Percentiles rank a stretch among this genome's conserved stretches.
Conservation (phyloP, 2,113 vertebrate genomes). For the Myrmophylax atrothorax region DNA sequence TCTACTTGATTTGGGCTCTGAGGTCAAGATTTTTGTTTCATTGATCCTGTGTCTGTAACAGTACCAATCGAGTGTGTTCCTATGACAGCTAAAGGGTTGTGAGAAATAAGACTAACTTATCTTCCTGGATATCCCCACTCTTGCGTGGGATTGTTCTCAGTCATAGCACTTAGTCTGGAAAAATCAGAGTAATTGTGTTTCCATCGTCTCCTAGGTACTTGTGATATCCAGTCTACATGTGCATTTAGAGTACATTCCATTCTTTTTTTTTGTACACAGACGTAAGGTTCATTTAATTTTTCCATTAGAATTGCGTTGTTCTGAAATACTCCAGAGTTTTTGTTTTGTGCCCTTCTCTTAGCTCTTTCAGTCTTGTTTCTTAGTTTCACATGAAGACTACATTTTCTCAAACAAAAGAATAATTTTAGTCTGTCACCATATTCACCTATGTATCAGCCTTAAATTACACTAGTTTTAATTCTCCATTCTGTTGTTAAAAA, state of each 20-base stretch:
- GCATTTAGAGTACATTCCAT: neutral
- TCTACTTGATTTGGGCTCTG: neutral
- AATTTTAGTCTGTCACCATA: neutral
- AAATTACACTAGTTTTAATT: neutral
- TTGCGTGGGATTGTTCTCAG: neutral
- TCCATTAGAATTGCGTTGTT: neutral
- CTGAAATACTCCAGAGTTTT: neutral
- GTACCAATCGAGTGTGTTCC: neutral
- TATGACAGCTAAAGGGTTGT: neutral
- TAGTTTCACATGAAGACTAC: neutral
- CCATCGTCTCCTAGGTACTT: neutral
- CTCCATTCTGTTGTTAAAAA: neutral
- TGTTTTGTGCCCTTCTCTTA: neutral
- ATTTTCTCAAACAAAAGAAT: neutral
- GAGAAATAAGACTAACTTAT: neutral
- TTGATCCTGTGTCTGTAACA: neutral
- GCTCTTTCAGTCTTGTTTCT: neutral
- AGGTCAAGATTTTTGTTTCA: conserved; percentile 14
- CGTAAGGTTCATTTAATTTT: neutral
- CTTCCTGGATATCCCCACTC: neutral
- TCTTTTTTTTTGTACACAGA: neutral
- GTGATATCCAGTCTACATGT: neutral
- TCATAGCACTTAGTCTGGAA: neutral
- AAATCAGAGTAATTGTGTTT: neutral
- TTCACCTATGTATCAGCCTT: neutral